Base-by-base conservation (phyloP, 1,140 invertebrate species). In the Bombus pyrosoma region DNA sequence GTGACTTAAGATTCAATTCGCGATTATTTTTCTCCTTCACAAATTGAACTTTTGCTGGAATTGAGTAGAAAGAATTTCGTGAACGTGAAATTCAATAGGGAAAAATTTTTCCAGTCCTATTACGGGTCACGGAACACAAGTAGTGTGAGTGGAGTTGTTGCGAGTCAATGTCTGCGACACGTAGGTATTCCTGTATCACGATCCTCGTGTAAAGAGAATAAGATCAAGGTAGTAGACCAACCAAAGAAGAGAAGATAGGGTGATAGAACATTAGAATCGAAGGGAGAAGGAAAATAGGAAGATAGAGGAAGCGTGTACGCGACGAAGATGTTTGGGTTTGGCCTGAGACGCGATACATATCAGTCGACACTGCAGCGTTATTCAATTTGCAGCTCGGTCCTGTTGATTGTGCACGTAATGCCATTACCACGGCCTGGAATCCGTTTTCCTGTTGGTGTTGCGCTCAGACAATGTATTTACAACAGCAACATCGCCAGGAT, bases 401-500 rank as follows among this genome's bases (percentile, higher is more conserved):
- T 92, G 91, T 94, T 93, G 93, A 93, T 94, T 94, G 93, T 92
- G 92, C 92, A 92, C 92, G 92, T 94, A 94, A 94, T 93, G 86
- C 88, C 89, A 92, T 94, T 94, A 94, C 89, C 86, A 83, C 83
- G 78, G 43, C 74, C 75, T 69, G 75, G 84, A 88, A 90, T 87
- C 85, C 86, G 83, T 81, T 88, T 72, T 88, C 86, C 57, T 80
- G 81, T 89, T 86, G 73, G 34, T 71, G 72, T 68, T 69, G 43
- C 83, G 78, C 87, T 83, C 81, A 89, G 83, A 85, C 89, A 86
- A 78, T 89, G 85, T 89, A 89, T 91, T 87, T 87, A 84, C 88
- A 72, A 64, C 88, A 73, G 74, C 79, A 85, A 85, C 87, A 73
- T 74, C 75, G 77, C 25, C 22, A 57, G 57, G 64, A 82, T 88